Evolutionary conservation across 2,797 vertebrate species (phyloP), one percentile per base, ranked within the genome.

Genomic region (Xenops minutus): DNA sequence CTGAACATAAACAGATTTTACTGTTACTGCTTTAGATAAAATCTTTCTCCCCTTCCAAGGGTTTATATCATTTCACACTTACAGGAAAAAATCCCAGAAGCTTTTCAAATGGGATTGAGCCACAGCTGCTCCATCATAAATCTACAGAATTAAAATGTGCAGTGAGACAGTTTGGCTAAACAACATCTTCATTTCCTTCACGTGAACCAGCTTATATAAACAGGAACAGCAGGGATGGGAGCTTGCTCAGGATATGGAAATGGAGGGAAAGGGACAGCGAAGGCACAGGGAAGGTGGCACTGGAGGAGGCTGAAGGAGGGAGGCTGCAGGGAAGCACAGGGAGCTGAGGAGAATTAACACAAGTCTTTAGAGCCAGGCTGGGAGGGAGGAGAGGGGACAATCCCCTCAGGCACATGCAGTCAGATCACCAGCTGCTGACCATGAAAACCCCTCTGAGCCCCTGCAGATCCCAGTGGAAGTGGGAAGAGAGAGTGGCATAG

Each of bases 61-160:
- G 61, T 79, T 95, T 86, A 10, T 93, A 94, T 80, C 34, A 72
- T 92, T 96, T 92, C 69, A 90, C 54, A 82, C 72, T 85, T 96
- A 71, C 1, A 84, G 73, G 79, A 83, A 93, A 90, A 92, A 76
- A 71, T 14, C 61, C 62, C 63, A 24, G 34, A 92, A 74, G 67
- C 96, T 87, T 95, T 94, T 92, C 89, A 85, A 76, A 89, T 10
- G 81, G 91, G 48, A 96, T 84, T 96, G 83, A 94, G 92, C 59
- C 86, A 26, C 90, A 95, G 88, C 92, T 96, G 95, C 81, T 95
- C 68, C 39, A 67, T 4, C 83, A 87, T 79, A 66, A 59, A 96
- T 89, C 86, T 11, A 68, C 26, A n/a, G 94, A 92, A 96, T 90
- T 81, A 89, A 96, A 94, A 93, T 15, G 34, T 77, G 66, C 44